phyloP scores from a whole-genome alignment of 2,888 invertebrate species.

The Unio pictorum region DNA sequence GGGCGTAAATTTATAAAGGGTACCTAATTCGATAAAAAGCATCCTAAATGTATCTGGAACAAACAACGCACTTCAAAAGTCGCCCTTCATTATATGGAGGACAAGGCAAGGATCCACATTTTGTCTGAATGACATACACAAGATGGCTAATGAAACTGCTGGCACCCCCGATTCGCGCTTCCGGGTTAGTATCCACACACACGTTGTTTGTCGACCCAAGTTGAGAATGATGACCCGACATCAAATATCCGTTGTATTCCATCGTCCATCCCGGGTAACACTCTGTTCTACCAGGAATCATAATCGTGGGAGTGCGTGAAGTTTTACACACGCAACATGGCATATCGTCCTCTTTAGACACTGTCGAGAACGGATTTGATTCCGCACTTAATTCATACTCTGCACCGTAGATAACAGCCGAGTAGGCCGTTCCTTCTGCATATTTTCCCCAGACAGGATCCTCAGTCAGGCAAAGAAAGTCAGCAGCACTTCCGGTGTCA shows the following conservation, averaged over 20 bases:
- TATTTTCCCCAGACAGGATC: slow-evolving; percentile 4
- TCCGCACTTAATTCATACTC: slow-evolving; percentile 1
- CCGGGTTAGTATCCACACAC: slow-evolving; percentile 9
- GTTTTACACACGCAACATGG: slow-evolving; percentile 12
- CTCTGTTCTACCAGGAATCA: slow-evolving; percentile 9
- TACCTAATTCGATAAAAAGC: too few relatives aligned
- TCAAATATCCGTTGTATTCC: slow-evolving; percentile 14
- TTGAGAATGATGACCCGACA: slow-evolving; percentile 3
- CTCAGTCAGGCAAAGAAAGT: slow-evolving; percentile 9
- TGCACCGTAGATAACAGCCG: slow-evolving; percentile 2
- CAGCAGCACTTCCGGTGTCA: slow-evolving; percentile 4
- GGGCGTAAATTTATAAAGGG: too few relatives aligned
- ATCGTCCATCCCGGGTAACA: slow-evolving; percentile 15
- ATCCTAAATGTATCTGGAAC: slow-evolving; percentile 4
- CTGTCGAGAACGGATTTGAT: too few relatives aligned
- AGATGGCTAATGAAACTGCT: slow-evolving; percentile 1
- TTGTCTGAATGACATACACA: slow-evolving; percentile 8
- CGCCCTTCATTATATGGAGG: slow-evolving; percentile 6
- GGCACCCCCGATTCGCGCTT: background rate
- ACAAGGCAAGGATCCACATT: slow-evolving; percentile 11
- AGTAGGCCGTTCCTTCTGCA: background rate
- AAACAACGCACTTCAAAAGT: slow-evolving; percentile 12
- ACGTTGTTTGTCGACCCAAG: slow-evolving; percentile 3
- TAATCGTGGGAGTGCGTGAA: slow-evolving; percentile 1
- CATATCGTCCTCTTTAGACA: slow-evolving; percentile 4